Evolutionary conservation across 2,888 invertebrate genomes (phyloP), one percentile per base, ranked within the genome.

Genomic region (Petrophora chlorosata): DNA sequence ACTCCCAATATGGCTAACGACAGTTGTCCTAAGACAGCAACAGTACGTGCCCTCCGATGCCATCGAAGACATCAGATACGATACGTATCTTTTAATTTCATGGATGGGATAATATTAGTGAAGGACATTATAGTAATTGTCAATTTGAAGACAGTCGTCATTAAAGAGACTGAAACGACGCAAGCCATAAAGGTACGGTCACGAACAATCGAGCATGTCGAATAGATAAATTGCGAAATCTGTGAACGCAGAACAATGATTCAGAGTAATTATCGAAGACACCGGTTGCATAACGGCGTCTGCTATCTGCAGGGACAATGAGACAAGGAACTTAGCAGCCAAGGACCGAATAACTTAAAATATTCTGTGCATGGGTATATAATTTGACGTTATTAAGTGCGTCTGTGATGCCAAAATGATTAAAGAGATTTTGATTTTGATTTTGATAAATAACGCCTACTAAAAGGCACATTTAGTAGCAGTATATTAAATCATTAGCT

Each of bases 251-350:
- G 63, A 59, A 73, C 76, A 74, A 73, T 75, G 71, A 74, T 65
- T 70, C 72, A 73, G 65, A 66, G 67, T 71, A 79, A 79, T 79
- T 78, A 78, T 72, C 65, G 74, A 75, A 69, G 75, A 76, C 72
- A 72, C 73, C 59, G 59, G 52, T 76, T 75, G 67, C 71, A 69
- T 73, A 77, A 76, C 70, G 62, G 34, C 35, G 72, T 67, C 53
- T 65, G 60, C 47, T 67, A 73, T 67, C 65, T 42, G 36, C 48
- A 42, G 41, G 61, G 49, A 61, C 61, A 60, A 59, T 56, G 49
- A 48, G 29, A 51, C 44, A 40, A 5, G 19, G 26, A 17, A 25
- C 10, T 13, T 38, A 15, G 26, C n/a, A 32, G n/a, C 5, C 5
- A 14, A 17, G 42, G 48, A 42, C 22, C 14, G 9, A 42, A 10